Conservation (phyloP, 2,113 vertebrate species). For the Pseudorectes ferrugineus region DNA sequence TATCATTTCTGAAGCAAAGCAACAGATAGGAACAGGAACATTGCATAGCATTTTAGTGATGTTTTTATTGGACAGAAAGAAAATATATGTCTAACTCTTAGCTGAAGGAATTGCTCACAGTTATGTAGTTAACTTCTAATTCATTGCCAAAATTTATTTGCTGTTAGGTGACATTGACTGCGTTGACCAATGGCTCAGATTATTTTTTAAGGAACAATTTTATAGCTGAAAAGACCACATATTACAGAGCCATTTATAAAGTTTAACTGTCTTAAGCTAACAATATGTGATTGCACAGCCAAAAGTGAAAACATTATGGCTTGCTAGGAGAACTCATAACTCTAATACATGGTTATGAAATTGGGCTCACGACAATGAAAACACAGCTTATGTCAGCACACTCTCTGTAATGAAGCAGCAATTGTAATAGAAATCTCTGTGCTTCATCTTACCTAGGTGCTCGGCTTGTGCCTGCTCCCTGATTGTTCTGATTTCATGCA, state of each 20-base stretch:
- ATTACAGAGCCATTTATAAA: slow-evolving; percentile 53
- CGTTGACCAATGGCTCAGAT: slow-evolving; percentile 11
- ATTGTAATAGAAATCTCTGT: slow-evolving; percentile 58
- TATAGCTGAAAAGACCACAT: slow-evolving; percentile 35
- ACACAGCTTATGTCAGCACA: slow-evolving; percentile 63
- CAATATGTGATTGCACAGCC: slow-evolving; percentile 55
- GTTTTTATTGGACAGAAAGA: slow-evolving; percentile 2
- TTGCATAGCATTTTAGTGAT: background rate
- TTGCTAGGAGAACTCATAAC: slow-evolving; percentile 56
- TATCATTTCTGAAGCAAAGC: background rate
- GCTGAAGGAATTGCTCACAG: background rate
- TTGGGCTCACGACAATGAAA: slow-evolving; percentile 49
- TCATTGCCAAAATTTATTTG: slow-evolving; percentile 55
- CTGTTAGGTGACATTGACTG: slow-evolving; percentile 31
- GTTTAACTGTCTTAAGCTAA: slow-evolving; percentile 51
- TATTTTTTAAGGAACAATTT: slow-evolving; percentile 54
- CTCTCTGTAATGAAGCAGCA: slow-evolving; percentile 59
- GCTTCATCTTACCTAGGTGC: slow-evolving; percentile 49
- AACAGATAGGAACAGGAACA: background rate
- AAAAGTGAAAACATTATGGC: slow-evolving; percentile 54
- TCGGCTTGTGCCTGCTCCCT: background rate
- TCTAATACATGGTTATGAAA: slow-evolving; percentile 57
- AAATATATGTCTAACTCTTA: slow-evolving; percentile 19
- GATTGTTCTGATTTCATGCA: slow-evolving; percentile 60
- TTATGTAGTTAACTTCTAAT: slow-evolving; percentile 40